These are phyloP conservation scores for Lithodes maja DNA, from an alignment of 2,888 invertebrate genomes.

Conservation along the genomic window DNA sequence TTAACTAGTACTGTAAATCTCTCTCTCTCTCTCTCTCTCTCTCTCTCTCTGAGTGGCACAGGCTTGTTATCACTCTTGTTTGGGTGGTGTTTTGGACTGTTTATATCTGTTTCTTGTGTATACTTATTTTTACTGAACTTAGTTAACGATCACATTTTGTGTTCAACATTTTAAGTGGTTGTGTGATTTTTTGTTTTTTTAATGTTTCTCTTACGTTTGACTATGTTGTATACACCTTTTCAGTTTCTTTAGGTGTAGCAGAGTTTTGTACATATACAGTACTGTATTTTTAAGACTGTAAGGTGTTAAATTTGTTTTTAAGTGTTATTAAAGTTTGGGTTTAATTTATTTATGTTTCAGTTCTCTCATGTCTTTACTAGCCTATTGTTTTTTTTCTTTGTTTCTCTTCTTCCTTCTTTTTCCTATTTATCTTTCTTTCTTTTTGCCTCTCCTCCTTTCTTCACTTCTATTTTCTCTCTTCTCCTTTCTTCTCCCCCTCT, in stretches of 20 bases:
- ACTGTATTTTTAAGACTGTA: not conserved
- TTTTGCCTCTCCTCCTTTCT: not conserved
- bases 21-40: too few species aligned
- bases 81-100: too few species aligned
- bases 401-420: not conserved
- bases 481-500: not conserved
- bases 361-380: not conserved
- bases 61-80: too few species aligned
- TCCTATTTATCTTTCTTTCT: not conserved
- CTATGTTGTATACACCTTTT: not conserved
- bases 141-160: not conserved
- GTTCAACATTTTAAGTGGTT: too few species aligned
- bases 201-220: too few species aligned
- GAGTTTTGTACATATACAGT: not conserved
- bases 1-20: too few species aligned
- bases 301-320: not conserved
- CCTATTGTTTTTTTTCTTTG: not conserved
- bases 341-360: not conserved
- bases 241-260: not conserved
- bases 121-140: not conserved
- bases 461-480: not conserved
- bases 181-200: too few species aligned
- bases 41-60: too few species aligned
- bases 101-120: too few species aligned
- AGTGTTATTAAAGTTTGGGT: not conserved